A percentile compares a stretch with the other conserved stretches of the same genome.
Conservation (phyloP, 1,140 invertebrate species). For the Bombus affinis region DNA sequence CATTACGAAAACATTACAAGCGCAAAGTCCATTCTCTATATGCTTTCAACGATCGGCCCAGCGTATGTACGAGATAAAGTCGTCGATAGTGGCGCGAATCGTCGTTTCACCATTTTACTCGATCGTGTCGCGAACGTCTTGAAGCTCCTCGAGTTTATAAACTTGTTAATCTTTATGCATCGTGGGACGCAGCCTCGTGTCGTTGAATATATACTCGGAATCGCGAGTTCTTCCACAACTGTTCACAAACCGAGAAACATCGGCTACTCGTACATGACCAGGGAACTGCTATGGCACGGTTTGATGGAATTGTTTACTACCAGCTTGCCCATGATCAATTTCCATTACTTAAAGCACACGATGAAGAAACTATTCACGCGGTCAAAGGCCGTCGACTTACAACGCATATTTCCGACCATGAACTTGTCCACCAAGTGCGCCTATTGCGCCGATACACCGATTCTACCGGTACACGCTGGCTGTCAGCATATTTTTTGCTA, state of each 20-base stretch:
- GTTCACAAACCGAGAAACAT: conserved; percentile 74
- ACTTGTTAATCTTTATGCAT: conserved; percentile 76
- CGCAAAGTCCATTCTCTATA: conserved; percentile 73
- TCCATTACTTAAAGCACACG: conserved; percentile 72
- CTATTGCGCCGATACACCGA: conserved; percentile 75
- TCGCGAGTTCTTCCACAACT: conserved; percentile 70
- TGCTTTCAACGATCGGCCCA: conserved; percentile 72
- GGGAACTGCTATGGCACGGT: conserved; percentile 80
- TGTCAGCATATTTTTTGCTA: conserved; percentile 80
- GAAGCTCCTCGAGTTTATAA: conserved; percentile 74
- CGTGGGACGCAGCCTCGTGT: conserved; percentile 75
- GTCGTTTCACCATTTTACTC: conserved; percentile 12
- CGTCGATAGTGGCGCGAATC: neutral
- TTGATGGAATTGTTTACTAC: conserved; percentile 77
- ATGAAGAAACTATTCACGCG: conserved; percentile 65
- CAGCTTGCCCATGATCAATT: conserved; percentile 78
- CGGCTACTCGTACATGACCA: conserved; percentile 81
- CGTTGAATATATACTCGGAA: conserved; percentile 74
- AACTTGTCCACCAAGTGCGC: conserved; percentile 69
- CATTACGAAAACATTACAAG: conserved; percentile 73
- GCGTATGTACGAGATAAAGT: conserved; percentile 74
- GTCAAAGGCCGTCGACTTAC: neutral
- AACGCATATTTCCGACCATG: conserved; percentile 58
- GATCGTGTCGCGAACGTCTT: conserved; percentile 58
- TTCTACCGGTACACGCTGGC: conserved; percentile 77